Evolutionary conservation across 2,888 invertebrate species (phyloP), one percentile per base, ranked within the genome.

Genomic region (Cryptophagus acutangulus): DNA sequence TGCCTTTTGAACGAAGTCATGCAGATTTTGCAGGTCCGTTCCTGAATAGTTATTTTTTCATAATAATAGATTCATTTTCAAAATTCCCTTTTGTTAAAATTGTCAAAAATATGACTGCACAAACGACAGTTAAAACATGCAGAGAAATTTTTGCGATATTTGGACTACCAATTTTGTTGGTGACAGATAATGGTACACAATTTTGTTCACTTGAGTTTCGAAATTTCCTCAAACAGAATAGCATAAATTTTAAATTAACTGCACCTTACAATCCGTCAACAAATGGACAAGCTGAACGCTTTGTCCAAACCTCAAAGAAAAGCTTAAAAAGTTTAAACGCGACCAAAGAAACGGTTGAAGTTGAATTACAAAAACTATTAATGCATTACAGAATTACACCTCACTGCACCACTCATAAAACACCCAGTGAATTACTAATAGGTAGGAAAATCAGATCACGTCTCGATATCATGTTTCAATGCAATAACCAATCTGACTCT

Each of bases 1-100:
- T 38, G 63, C 54, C 59, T 9, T 65, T 62, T 62, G 49, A 63
- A 40, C 47, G 69, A 12, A 41, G 69, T 2, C 69, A 71, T 49
- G 48, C 66, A 6, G 71, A 71, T 46, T 68, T 63, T 52, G 65
- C 66, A 6, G 68, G 67, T 3, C 33, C 33, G 2, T 16, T 33
- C 16, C 3, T 2, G 16, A 16, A 16, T 16, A 4, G 2, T 6
- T 16, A 16, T 2, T 33, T 33, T 16, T 13, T 16, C 2, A 16
- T 33, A 3, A 2, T 33, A 16, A 17, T 33, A 3, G 33, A 33
- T 6, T n/a, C 33, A 6, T 20, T 6, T 20, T 20, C 20, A 6
- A 20, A 20, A 20, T 20, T 20, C 9, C 20, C 20, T 9, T 20
- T 20, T 9, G 20, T 20, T 6, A 20, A 20, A 20, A 20, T 20